phyloP scores from a whole-genome alignment of 2,888 invertebrate species.

The Cylindroiulus punctatus region DNA sequence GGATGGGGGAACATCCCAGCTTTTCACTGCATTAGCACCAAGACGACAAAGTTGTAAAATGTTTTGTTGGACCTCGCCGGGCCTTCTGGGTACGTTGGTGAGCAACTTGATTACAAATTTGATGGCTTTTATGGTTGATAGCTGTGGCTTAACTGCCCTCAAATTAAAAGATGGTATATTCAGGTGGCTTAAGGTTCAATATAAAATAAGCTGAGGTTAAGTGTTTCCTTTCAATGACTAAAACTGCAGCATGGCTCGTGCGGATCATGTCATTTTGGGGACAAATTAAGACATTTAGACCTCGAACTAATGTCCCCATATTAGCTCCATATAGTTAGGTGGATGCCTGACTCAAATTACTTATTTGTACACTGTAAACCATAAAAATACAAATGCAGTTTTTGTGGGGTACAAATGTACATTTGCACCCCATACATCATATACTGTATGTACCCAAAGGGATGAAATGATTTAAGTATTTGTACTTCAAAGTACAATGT shows the following conservation, averaged over 20 bases:
- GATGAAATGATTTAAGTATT: too few relatives aligned
- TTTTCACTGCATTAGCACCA: conserved; percentile 36
- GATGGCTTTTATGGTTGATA: not conserved
- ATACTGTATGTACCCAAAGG: too few relatives aligned
- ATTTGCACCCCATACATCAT: too few relatives aligned
- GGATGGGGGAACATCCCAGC: not conserved
- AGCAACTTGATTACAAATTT: not conserved
- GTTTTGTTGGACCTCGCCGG: not conserved
- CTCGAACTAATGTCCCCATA: not conserved
- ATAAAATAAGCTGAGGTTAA: not conserved
- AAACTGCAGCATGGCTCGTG: not conserved
- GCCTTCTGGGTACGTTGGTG: conserved; percentile 1
- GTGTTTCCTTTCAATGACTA: not conserved
- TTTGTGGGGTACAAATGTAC: too few relatives aligned
- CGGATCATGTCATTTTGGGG: not conserved
- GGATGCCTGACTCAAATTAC: too few relatives aligned
- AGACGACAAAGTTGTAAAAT: conserved; percentile 36
- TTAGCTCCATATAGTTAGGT: too few relatives aligned
- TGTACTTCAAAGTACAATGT: too few relatives aligned
- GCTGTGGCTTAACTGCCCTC: conserved; percentile 3
- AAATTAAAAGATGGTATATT: not conserved
- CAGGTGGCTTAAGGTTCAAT: not conserved
- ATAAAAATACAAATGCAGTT: too few relatives aligned
- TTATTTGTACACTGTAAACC: too few relatives aligned
- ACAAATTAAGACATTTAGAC: conserved; percentile 17